A percentile compares a stretch with the other conserved stretches of the same genome.
Evolutionary conservation across 2,113 vertebrate species (phyloP).

Genomic region (Mobula birostris): DNA sequence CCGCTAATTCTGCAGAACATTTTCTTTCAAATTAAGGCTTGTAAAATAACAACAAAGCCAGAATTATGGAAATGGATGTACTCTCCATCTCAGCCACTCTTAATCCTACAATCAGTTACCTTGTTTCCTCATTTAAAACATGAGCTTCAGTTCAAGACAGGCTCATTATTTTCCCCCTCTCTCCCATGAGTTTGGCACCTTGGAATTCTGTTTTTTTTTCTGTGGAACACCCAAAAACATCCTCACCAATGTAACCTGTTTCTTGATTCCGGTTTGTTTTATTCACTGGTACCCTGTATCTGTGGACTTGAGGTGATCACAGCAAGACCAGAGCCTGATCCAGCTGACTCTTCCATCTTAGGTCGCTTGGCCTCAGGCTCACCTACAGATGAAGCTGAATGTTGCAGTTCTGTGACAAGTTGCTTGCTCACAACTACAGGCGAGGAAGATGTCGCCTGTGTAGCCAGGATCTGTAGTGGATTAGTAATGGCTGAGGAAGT

Average conservation of each 20-base stretch:
- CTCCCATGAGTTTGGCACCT: constrained; percentile 43
- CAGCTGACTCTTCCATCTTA: constrained; percentile 68
- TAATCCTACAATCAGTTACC: constrained; percentile 26
- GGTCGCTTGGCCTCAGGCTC: constrained; percentile 77
- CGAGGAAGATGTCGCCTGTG: constrained; percentile 87
- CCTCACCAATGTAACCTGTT: constrained; percentile 39
- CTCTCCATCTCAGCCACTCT: constrained; percentile 1
- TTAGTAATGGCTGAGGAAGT: constrained; percentile 69
- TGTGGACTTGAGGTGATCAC: constrained; percentile 70
- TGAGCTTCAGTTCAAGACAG: constrained; percentile 19
- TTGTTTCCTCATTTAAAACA: constrained; percentile 21
- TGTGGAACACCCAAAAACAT: constrained; percentile 41
- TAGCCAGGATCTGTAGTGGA: constrained; percentile 86
- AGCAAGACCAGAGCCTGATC: constrained; percentile 56
- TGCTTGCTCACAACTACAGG: constrained; percentile 76
- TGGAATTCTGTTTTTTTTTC: constrained; percentile 39
- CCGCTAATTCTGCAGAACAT: constrained; percentile 9
- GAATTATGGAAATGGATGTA: constrained; percentile 1
- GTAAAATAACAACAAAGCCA: constrained; percentile 29
- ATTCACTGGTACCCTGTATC: constrained; percentile 63
- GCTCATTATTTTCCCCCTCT: neutral
- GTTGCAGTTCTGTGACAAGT: constrained; percentile 57
- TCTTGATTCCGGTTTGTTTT: constrained; percentile 50
- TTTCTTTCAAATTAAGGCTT: constrained; percentile 34
- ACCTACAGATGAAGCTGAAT: constrained; percentile 48